Evolutionary conservation across 2,797 vertebrate species (phyloP).

Genomic region (Geotrypetes seraphini): DNA sequence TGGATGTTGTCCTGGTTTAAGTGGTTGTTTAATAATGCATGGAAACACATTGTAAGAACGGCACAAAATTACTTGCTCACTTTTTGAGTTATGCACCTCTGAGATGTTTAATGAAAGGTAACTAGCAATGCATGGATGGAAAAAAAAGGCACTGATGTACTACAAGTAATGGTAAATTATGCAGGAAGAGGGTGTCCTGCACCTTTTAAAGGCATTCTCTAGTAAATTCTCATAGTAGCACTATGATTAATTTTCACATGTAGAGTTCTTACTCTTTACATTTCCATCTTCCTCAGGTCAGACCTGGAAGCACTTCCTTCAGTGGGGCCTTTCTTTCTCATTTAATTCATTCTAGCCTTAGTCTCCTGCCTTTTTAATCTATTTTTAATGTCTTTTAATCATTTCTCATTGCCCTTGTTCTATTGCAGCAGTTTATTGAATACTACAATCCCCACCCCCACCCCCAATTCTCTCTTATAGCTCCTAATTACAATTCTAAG

Average conservation of each 20-base stretch:
- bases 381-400: conserved; percentile 41
- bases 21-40: too few species aligned
- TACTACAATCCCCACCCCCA: conserved; percentile 6
- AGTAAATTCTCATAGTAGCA: conserved; percentile 30
- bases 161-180: conserved; percentile 21
- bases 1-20: too few species aligned
- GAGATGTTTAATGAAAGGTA: conserved; percentile 10
- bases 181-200: conserved; percentile 19
- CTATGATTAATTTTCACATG: conserved; percentile 38
- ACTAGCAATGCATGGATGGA: neutral
- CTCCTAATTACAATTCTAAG: conserved; percentile 1
- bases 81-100: conserved; percentile 7
- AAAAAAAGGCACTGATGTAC: conserved; percentile 20
- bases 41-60: too few species aligned
- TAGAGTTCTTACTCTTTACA: conserved; percentile 23
- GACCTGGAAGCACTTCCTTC: conserved; percentile 33
- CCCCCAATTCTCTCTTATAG: conserved; percentile 16
- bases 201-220: conserved; percentile 27
- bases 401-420: conserved; percentile 21
- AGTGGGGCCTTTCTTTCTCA: conserved; percentile 35
- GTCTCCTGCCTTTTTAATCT: conserved; percentile 38
- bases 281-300: conserved; percentile 36
- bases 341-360: conserved; percentile 38
- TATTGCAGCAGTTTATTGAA: conserved; percentile 16
- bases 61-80: neutral